Percentiles rank a stretch among this genome's conserved stretches.
Conservation (phyloP, 2,113 vertebrate genomes). For the Petrocephalus microphthalmus region DNA sequence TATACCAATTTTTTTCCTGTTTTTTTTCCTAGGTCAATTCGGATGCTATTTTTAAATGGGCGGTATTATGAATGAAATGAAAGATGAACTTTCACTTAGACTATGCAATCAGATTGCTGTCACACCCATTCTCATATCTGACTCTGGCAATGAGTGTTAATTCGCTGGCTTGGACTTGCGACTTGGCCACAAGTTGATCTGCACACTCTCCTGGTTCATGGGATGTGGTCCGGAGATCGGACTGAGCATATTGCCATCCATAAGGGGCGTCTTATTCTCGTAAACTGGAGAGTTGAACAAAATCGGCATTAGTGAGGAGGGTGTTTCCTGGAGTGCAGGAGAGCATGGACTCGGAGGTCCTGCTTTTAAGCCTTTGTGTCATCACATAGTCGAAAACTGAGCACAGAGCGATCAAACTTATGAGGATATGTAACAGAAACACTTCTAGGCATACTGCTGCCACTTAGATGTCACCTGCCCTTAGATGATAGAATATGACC, state of each 20-base stretch:
- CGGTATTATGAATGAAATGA: neutral
- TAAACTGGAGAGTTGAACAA: neutral
- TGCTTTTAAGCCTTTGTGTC: neutral
- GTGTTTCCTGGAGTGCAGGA: neutral
- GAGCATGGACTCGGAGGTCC: neutral
- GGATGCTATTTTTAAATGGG: neutral
- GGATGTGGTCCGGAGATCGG: neutral
- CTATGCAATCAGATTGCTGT: neutral
- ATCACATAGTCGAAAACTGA: neutral
- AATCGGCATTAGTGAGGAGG: neutral
- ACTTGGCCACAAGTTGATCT: neutral
- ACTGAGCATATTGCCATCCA: neutral
- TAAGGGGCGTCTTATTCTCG: neutral
- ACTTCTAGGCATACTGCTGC: neutral
- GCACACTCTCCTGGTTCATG: slow-evolving; percentile 4
- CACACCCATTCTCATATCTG: neutral
- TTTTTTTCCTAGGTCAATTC: neutral
- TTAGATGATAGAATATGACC: neutral
- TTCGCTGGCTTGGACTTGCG: neutral
- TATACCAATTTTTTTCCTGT: neutral
- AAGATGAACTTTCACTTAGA: neutral
- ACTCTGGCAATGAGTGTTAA: neutral
- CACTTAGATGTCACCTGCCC: no score
- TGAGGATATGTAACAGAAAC: neutral
- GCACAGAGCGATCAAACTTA: neutral